Conservation (phyloP, 2,888 invertebrate species). For the Lasioglossum zephyrum region DNA sequence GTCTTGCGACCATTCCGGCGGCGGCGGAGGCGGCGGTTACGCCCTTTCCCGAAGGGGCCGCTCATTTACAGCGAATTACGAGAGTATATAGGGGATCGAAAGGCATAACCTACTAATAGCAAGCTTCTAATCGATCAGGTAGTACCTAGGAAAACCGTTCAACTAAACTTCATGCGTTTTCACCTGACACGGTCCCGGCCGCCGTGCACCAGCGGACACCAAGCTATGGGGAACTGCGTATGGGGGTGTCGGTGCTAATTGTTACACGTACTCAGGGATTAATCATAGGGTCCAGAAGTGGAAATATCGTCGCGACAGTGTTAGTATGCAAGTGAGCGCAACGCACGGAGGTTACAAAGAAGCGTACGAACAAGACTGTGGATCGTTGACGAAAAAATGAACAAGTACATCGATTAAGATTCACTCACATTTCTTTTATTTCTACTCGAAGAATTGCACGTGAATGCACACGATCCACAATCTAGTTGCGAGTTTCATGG, state of each 20-base stretch:
- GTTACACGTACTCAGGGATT: conserved; percentile 56
- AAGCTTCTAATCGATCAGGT: conserved; percentile 8
- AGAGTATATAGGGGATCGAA: neutral
- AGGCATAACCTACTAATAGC: neutral
- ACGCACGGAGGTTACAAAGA: conserved; percentile 32
- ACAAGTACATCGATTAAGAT: neutral
- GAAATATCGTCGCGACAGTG: conserved; percentile 61
- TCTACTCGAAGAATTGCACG: neutral
- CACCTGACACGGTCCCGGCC: neutral
- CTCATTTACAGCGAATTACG: neutral
- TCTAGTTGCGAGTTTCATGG: conserved; percentile 10
- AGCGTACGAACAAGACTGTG: conserved; percentile 26
- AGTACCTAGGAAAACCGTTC: neutral
- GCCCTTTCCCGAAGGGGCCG: neutral
- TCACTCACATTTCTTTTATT: neutral
- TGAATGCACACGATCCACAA: neutral
- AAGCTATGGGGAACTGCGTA: conserved; percentile 15
- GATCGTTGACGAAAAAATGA: neutral
- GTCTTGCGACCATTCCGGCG: conserved; percentile 19
- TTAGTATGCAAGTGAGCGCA: conserved; percentile 50
- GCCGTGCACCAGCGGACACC: conserved; percentile 16
- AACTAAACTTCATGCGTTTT: neutral
- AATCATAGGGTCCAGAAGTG: conserved; percentile 68
- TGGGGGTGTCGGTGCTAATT: conserved; percentile 46
- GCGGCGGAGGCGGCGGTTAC: neutral